phyloP scores from a whole-genome alignment of 2,113 vertebrate genomes.

The Colistium nudipinnis region DNA sequence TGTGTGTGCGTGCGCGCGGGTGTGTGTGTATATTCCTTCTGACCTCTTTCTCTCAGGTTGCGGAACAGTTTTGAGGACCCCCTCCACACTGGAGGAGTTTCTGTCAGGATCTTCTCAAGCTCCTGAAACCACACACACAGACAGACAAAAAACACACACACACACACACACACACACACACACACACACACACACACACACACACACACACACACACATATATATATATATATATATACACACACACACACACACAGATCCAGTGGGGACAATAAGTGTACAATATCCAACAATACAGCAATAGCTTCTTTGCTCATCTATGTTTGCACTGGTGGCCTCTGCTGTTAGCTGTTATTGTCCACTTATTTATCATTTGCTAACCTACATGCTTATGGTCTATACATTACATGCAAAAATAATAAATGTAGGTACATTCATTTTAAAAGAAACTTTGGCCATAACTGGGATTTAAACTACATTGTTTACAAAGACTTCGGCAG shows the following conservation, averaged over 20 bases:
- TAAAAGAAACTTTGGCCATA: background rate
- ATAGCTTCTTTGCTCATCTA: background rate
- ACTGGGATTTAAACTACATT: background rate
- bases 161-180: background rate
- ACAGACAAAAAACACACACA: background rate
- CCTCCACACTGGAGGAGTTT: slow-evolving; percentile 97
- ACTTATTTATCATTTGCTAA: background rate
- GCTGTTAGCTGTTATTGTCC: background rate
- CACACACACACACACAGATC: background rate
- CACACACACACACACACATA: background rate
- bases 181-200: background rate
- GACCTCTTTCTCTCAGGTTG: slow-evolving; percentile 92
- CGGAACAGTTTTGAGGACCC: slow-evolving; percentile 97
- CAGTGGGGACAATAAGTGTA: too few relatives aligned
- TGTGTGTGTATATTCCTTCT: slow-evolving; percentile 4
- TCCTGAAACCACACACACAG: slow-evolving; percentile 80
- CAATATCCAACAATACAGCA: background rate
- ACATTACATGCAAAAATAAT: background rate
- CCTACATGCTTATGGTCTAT: background rate
- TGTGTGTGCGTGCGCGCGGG: slow-evolving; percentile 4
- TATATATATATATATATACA: too few relatives aligned
- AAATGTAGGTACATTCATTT: background rate
- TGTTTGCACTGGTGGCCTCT: background rate
- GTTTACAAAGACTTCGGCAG: slow-evolving; percentile 18
- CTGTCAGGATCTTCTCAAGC: slow-evolving; percentile 91